Evolutionary conservation across 2,888 invertebrate genomes (phyloP), one percentile per base, ranked within the genome.

Genomic region (Endomychus coccineus): DNA sequence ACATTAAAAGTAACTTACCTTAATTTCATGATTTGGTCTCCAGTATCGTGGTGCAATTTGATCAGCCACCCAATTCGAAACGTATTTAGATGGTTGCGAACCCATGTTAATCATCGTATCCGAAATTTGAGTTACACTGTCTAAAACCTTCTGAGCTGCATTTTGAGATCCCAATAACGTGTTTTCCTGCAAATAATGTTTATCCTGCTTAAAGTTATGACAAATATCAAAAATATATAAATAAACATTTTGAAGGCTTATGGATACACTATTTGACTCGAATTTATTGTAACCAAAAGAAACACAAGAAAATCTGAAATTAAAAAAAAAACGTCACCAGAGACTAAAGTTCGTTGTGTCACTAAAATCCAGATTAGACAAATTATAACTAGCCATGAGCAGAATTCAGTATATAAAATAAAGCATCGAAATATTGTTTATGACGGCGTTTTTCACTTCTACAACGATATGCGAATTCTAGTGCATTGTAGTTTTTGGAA

Each of bases 31-130:
- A 59, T 87, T 86, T 5, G 83, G 80, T 37, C 76, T 73, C 88
- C 87, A 88, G 62, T 87, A 87, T 21, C 74, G 73, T 1, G 88
- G 88, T 9, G 83, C 83, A 16, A 83, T 75, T 58, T 79, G 77
- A 61, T 86, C 85, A 1, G 84, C 77, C n/a, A 84, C 73, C 80
- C 83, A 83, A 39, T 78, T 74, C 15, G 75, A 71, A 1, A 86
- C 52, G 2, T 71, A 71, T 56, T 77, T 80, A 2, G 80, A 77
- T n/a, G 84, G 84, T 47, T 78, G 80, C 3, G 80, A 71, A 9
- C 81, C 75, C 12, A 81, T 77, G 50, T 69, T 79, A 14, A 70
- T 67, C 11, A 79, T 71, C 17, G 72, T 73, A 45, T 74, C 74
- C 1, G 74, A 71, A 28, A 78, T 56, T 48, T 70, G 71, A 11